Percentiles rank a stretch among this genome's conserved stretches.
phyloP scores from a whole-genome alignment of 2,888 invertebrate genomes.

The Bimastos eiseni region DNA sequence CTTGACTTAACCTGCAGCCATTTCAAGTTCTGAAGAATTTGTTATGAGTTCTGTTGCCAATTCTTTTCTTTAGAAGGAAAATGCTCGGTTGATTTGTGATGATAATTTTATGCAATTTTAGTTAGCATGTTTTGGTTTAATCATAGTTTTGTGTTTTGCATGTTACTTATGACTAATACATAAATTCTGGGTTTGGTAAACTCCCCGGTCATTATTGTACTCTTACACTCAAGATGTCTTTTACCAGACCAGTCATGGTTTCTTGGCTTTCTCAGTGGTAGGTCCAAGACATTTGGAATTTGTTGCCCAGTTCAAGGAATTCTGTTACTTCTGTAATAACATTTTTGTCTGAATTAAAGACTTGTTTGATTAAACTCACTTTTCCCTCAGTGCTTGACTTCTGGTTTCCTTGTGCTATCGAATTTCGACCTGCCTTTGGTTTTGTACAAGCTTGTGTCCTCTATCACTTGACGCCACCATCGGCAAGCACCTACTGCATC shows the following conservation, averaged over 20 bases:
- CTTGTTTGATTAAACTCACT: too few species aligned
- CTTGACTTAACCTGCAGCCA: too few species aligned
- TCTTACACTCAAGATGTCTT: not conserved
- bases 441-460: not conserved
- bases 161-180: slow-evolving; percentile 1
- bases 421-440: not conserved
- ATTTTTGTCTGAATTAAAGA: not conserved
- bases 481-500: not conserved
- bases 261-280: not conserved
- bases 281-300: not conserved
- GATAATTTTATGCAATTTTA: not conserved
- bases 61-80: too few species aligned
- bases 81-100: not conserved
- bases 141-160: not conserved
- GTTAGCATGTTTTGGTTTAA: not conserved
- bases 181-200: not conserved
- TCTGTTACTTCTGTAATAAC: not conserved
- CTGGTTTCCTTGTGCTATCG: not conserved
- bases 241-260: not conserved
- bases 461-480: not conserved
- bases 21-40: too few species aligned
- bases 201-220: not conserved
- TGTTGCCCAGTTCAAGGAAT: not conserved
- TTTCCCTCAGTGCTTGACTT: not conserved
- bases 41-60: too few species aligned